Evolutionary conservation across 2,113 vertebrate genomes (phyloP), one percentile per base, ranked within the genome.

Genomic region (Willisornis vidua): DNA sequence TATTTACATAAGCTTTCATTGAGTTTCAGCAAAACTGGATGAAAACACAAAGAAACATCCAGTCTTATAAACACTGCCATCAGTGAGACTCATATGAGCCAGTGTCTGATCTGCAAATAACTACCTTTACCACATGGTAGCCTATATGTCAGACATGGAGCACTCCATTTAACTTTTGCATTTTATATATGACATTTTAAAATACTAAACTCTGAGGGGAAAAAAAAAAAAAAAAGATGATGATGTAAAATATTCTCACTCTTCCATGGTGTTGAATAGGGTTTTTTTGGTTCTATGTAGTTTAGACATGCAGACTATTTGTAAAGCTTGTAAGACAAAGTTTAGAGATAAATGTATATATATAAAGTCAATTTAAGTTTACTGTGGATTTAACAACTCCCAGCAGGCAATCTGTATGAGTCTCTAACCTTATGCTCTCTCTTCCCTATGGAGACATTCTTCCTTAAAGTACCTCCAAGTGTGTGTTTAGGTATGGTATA

Each of bases 71-170:
- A 48, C 8, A 46, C 4, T 71, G 33, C 29, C 3, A 5, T 75
- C 1, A 2, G 7, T 17, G 20, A 87, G 16, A 33, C 8, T 7
- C 25, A 14, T 31, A 12, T 63, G 33, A 31, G 33, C 10, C 29
- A 58, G 10, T 17, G 20, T 25, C 13, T 63, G 41, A 29, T 70
- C 18, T 70, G 31, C 31, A 76, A 46, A 70, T 19, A 6, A 20
- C 6, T 49, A 3, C 1, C 1, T 33, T 79, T 63, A 71, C 9
- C 17, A 8, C 7, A 23, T 0, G 1, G 11, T 43, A 51, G 11
- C 12, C 14, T 80, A 19, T 35, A 39, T 15, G 33, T 14, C 18
- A 76, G 16, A 39, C 62, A 67, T 33, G 43, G 24, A 67, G 1
- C 6, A 31, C 3, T 49, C 19, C 8, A 26, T 41, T 48, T 52